Base-by-base conservation (phyloP, 2,888 invertebrate species). In the Diloba caeruleocephala region DNA sequence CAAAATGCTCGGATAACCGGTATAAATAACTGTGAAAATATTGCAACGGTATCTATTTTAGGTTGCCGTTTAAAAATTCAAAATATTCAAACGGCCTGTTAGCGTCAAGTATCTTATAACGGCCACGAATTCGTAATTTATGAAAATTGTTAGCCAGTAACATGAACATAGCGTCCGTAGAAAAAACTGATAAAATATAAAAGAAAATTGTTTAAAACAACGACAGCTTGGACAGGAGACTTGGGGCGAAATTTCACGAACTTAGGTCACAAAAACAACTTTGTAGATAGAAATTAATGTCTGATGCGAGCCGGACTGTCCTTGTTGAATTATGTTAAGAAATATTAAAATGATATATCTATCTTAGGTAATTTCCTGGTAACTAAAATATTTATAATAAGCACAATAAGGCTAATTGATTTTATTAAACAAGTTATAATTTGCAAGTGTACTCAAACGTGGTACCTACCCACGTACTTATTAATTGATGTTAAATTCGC, bases 131-230 rank as follows among this genome's bases (percentile, higher is more conserved):
- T 46, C 39, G 38, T 46, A 60, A 60, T 63, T 68, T 55, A 62
- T 62, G 61, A 69, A 74, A 68, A 69, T 67, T 61, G 63, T 65
- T 68, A 73, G 71, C 67, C 66, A 54, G 58, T 60, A 70, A 71
- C 67, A 62, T 59, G 67, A 59, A 68, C 58, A 67, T 64, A 48
- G 59, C 49, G 64, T 55, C 56, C 59, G 41, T 71, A 67, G 74
- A 75, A 79, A 76, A 72, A 60, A 73, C 68, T 61, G 71, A 74
- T 71, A 75, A 79, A 77, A 78, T 74, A 65, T 73, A 62, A 73
- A 77, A 81, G 79, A 75, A 79, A 77, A 81, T 75, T 77, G 74
- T 78, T 83, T 74, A 75, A 73, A 81, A 79, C 78, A 78, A 76
- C 78, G 76, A 67, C 81, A 78, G 79, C 77, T 81, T n/a, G n/a